Percentiles rank a stretch among this genome's conserved stretches.
These are phyloP conservation scores for Tympanuchus pallidicinctus DNA, from an alignment of 2,113 vertebrate species.

Conservation along the genomic window DNA sequence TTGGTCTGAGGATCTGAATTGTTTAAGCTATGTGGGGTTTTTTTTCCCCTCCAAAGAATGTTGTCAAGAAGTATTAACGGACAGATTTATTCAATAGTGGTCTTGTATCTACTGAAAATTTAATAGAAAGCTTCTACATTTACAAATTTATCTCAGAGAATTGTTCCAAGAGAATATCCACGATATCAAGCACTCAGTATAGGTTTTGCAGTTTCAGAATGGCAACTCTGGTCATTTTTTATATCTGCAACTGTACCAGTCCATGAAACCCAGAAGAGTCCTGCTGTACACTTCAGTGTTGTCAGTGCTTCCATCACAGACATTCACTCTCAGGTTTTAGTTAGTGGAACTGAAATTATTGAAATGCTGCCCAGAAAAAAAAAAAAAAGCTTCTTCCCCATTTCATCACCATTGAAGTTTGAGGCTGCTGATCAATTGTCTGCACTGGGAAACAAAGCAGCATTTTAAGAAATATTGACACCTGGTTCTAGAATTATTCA, in stretches of 20 bases:
- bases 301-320: background rate
- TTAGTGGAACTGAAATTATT: background rate
- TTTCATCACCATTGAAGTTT: background rate
- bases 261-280: background rate
- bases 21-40: background rate
- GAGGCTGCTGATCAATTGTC: background rate
- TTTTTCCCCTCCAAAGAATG: background rate
- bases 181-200: background rate
- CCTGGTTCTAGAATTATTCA: conserved; percentile 25
- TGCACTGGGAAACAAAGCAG: conserved; percentile 27
- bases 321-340: background rate
- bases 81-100: background rate
- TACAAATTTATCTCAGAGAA: background rate
- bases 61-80: background rate
- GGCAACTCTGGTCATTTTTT: background rate
- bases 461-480: conserved; percentile 22
- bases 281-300: background rate
- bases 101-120: background rate
- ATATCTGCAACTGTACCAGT: background rate
- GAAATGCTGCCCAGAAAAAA: no score
- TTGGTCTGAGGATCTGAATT: background rate
- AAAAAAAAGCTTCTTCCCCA: background rate
- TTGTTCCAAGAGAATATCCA: background rate
- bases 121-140: background rate
- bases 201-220: background rate